phyloP scores from a whole-genome alignment of 2,797 vertebrate genomes.

The Brotula barbata region DNA sequence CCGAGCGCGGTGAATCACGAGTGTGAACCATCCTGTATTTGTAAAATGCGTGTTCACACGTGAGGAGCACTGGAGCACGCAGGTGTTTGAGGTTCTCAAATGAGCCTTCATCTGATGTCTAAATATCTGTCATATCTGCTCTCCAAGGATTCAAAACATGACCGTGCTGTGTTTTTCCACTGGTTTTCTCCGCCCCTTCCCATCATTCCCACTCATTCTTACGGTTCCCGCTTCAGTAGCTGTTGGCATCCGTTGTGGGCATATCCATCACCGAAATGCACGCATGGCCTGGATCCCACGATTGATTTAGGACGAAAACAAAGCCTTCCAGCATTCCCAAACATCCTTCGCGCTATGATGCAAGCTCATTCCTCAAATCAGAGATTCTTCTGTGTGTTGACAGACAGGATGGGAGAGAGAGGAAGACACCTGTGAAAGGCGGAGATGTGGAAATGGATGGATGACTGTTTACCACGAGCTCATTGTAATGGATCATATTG shows the following conservation, averaged over 20 bases:
- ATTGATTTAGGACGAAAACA: conserved; percentile 53
- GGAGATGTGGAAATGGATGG: conserved; percentile 38
- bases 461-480: conserved; percentile 35
- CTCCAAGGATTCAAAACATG: conserved; percentile 21
- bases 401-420: conserved; percentile 46
- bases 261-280: conserved; percentile 48
- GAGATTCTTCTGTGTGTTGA: conserved; percentile 60
- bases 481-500: conserved; percentile 23
- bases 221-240: conserved; percentile 38
- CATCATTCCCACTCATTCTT: conserved; percentile 32
- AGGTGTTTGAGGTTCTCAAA: conserved; percentile 64
- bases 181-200: conserved; percentile 27
- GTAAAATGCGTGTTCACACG: conserved; percentile 23
- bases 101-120: conserved; percentile 45
- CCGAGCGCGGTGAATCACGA: conserved; percentile 46
- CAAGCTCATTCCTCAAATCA: conserved; percentile 35
- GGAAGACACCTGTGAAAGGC: conserved; percentile 62
- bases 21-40: conserved; percentile 25
- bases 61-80: conserved; percentile 30
- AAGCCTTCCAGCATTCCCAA: conserved; percentile 57
- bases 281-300: conserved; percentile 25
- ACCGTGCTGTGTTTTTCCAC: conserved; percentile 34
- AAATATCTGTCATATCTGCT: conserved; percentile 20
- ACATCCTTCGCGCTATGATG: conserved; percentile 52
- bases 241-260: conserved; percentile 32